phyloP scores from a whole-genome alignment of 1,140 invertebrate species.

The Saxidomus purpurata region DNA sequence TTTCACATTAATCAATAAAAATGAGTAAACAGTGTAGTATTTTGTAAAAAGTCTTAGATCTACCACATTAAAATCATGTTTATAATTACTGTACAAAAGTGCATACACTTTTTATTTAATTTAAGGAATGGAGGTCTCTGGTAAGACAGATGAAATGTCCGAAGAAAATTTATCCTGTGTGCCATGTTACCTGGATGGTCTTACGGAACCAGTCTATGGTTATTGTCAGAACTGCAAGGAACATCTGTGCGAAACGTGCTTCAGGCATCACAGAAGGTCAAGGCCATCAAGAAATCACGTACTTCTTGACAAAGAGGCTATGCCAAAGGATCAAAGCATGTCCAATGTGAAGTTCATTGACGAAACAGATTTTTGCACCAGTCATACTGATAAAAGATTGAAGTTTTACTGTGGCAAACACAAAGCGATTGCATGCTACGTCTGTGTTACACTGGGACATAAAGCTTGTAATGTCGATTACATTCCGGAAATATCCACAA shows the following conservation, averaged over 20 bases:
- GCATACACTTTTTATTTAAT: too few species aligned
- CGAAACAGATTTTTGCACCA: background rate
- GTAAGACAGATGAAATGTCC: background rate
- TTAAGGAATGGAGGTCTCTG: background rate
- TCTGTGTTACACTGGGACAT: conserved; percentile 8
- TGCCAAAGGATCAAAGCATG: background rate
- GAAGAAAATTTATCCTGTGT: background rate
- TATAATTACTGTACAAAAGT: too few species aligned
- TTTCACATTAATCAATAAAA: too few species aligned
- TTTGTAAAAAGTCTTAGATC: too few species aligned
- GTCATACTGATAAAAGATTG: background rate
- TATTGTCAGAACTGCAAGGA: background rate
- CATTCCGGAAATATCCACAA: background rate
- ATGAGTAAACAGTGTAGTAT: too few species aligned
- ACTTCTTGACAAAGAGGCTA: background rate
- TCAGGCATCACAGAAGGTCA: background rate
- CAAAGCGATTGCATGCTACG: background rate
- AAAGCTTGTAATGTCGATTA: background rate
- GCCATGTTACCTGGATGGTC: background rate
- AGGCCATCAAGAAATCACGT: background rate
- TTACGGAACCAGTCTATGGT: background rate
- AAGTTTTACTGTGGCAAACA: conserved; percentile 11
- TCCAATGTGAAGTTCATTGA: too few species aligned
- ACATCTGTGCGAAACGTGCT: background rate
- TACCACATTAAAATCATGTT: too few species aligned